Percentiles rank a stretch among this genome's conserved stretches.
phyloP scores from a whole-genome alignment of 2,888 invertebrate species.

The Epistrophe eligans region DNA sequence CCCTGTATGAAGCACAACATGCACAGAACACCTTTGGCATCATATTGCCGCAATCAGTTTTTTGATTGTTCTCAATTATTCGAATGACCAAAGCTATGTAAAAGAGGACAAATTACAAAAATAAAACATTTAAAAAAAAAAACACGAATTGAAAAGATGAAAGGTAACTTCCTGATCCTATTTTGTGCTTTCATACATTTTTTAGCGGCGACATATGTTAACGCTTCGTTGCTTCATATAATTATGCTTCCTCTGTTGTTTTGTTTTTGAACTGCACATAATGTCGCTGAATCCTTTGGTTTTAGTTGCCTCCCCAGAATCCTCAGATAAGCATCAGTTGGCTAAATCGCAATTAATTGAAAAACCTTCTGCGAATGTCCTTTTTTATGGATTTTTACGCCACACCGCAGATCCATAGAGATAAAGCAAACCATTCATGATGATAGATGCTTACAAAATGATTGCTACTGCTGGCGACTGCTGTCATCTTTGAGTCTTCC shows the following conservation, averaged over 20 bases:
- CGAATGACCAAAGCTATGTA: conserved; percentile 60
- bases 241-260: conserved; percentile 61
- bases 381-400: conserved; percentile 67
- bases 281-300: conserved; percentile 62
- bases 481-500: conserved; percentile 72
- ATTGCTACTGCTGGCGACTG: conserved; percentile 37
- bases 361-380: conserved; percentile 69
- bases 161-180: conserved; percentile 70
- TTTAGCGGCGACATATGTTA: conserved; percentile 74
- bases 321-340: conserved; percentile 71
- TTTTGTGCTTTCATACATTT: conserved; percentile 33
- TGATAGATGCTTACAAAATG: conserved; percentile 43
- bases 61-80: conserved; percentile 60
- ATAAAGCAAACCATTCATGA: conserved; percentile 45
- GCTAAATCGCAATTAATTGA: conserved; percentile 76
- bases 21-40: conserved; percentile 49
- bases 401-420: conserved; percentile 63
- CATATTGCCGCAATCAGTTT: conserved; percentile 31
- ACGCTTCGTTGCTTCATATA: conserved; percentile 74
- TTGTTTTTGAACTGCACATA: not conserved
- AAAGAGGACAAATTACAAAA: not conserved
- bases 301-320: conserved; percentile 10
- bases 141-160: conserved; percentile 63
- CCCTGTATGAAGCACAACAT: not conserved
- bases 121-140: not conserved